Base-by-base conservation (phyloP, 2,797 vertebrate genomes). In the Dryobates pubescens region DNA sequence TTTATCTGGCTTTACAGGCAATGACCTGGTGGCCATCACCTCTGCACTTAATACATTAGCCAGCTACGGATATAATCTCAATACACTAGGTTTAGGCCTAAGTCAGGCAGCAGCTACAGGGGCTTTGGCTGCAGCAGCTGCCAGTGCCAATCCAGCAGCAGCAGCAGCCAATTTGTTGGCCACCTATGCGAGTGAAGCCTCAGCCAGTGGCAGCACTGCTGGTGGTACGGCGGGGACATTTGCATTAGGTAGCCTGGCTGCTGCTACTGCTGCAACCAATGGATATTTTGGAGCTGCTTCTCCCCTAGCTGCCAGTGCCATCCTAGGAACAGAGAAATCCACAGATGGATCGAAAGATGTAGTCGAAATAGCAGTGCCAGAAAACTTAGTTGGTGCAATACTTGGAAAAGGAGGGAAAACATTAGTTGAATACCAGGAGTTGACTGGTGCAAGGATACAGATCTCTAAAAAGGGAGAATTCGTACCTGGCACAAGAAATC, bases 371-470 rank as follows among this genome's bases (percentile, higher is more conserved):
- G 98, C 98, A 88, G 98, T 98, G 97, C 98, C 98, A 97, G 98
- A 98, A 98, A 98, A 98, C 97, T 97, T 98, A 97, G 98, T 98
- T 97, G 98, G 98, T 97, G 98, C 98, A 97, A 98, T 98, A 97
- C 98, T 98, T 97, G 98, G 98, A 96, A 98, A 98, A 98, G 98
- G 98, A 97, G 98, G 98, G 97, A 98, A 98, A 98, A 98, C 98
- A 86, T 96, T 98, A 97, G 98, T 98, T 97, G 98, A 98, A 97
- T 98, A 98, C 97, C 98, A 98, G 96, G 98, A 98, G 98, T 98
- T 98, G 98, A 98, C 98, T 98, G 98, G 98, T 97, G 98, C 98
- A 95, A 98, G 98, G 98, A 98, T 98, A 98, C 98, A 98, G 97
- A 98, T 98, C 97, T 98, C 98, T 97, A 98, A 98, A 97, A 98